Evolutionary conservation across 2,888 invertebrate genomes (phyloP), one percentile per base, ranked within the genome.

Genomic region (Eupithecia centaureata): DNA sequence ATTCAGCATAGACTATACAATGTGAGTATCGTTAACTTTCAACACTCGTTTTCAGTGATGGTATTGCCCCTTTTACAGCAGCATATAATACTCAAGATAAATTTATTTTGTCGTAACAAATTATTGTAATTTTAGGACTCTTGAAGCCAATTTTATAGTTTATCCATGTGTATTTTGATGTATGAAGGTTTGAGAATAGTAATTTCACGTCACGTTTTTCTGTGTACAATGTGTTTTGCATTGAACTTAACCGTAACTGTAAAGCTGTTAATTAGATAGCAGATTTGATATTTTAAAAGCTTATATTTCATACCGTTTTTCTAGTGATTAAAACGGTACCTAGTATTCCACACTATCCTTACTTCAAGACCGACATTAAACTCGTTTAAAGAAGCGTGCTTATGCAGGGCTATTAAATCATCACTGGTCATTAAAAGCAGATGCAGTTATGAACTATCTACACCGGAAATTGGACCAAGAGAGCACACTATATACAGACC

Each of bases 401-500:
- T 18, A 35, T 22, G 47, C 3, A 12, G 47, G 47, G 47, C 47
- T 22, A 77, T 77, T 76, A 78, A 78, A 78, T 73, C 73, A 73
- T 73, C 74, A 72, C 73, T 75, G 65, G 75, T 72, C 73, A 72
- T 65, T 77, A 76, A 70, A 61, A 75, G 66, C 74, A 73, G 75
- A 76, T 79, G 77, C 73, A 74, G 79, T 78, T 77, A 76, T 79
- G 76, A 80, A 76, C 71, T 78, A 77, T 80, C 78, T 78, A 71
- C 72, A 80, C 81, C 82, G 83, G 83, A 85, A 81, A 80, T 79
- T 74, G 66, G 72, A 77, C 70, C 62, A 62, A 69, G 62, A 73
- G 73, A 54, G 18, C 12, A 15, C 22, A 15, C 18, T 30, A 18
- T 32, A 18, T 32, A 32, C 32, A 32, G 18, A 30, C 13, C 32